Evolutionary conservation across 1,140 invertebrate species (phyloP).

Genomic region (Formica exsecta): DNA sequence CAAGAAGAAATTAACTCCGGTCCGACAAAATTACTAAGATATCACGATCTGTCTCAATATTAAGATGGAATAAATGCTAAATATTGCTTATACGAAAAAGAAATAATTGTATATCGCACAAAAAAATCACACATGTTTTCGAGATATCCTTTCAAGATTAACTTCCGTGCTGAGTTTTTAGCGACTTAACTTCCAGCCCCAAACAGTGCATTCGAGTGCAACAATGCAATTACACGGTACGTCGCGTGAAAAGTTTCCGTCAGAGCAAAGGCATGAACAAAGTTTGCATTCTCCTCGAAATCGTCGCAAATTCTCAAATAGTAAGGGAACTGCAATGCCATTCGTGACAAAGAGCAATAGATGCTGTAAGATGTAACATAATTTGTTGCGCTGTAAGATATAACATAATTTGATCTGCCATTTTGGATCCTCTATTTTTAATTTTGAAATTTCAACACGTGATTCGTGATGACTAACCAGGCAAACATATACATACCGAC

Average conservation of each 20-base stretch:
- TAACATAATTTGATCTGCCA: too few relatives aligned
- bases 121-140: background rate
- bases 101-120: background rate
- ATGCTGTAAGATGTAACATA: background rate
- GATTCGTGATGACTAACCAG: too few relatives aligned
- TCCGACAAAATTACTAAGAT: background rate
- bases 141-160: conserved; percentile 17
- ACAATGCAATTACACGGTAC: conserved; percentile 51
- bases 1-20: background rate
- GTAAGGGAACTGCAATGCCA: background rate
- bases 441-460: too few relatives aligned
- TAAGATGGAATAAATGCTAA: background rate
- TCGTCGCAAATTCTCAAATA: conserved; percentile 17
- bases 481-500: too few relatives aligned
- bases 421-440: too few relatives aligned
- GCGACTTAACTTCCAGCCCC: conserved; percentile 12
- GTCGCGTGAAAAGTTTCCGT: conserved; percentile 2
- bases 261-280: background rate
- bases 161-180: conserved; percentile 3
- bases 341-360: background rate
- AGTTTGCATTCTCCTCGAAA: conserved; percentile 6
- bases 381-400: background rate
- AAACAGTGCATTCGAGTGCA: conserved; percentile 23
- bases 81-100: background rate
- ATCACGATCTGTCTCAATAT: background rate